Percentiles rank a stretch among this genome's conserved stretches.
phyloP scores from a whole-genome alignment of 1,140 invertebrate genomes.

The Listronotus bonariensis region DNA sequence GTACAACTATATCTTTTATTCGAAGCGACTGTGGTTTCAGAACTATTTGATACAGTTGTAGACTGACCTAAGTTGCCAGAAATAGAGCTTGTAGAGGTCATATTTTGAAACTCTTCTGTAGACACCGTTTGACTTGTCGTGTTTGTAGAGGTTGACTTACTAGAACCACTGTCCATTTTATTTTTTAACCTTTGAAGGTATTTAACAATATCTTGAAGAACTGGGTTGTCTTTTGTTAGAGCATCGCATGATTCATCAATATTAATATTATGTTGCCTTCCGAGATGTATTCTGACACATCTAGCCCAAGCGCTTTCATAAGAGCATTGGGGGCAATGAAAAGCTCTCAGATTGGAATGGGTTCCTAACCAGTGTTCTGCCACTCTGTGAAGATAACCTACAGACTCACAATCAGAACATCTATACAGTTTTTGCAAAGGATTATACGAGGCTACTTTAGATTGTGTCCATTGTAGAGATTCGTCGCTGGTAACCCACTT shows the following conservation, averaged over 20 bases:
- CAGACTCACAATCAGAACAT: conserved; percentile 77
- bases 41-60: conserved; percentile 37
- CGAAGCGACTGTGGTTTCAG: conserved; percentile 47
- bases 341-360: conserved; percentile 75
- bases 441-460: conserved; percentile 74
- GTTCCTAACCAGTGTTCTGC: conserved; percentile 85
- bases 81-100: conserved; percentile 20
- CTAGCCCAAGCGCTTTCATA: conserved; percentile 77
- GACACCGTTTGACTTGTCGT: conserved; percentile 20
- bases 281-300: conserved; percentile 74
- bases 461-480: conserved; percentile 69
- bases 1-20: conserved; percentile 81
- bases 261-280: conserved; percentile 68
- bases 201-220: conserved; percentile 73
- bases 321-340: conserved; percentile 73
- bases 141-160: conserved; percentile 43
- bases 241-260: conserved; percentile 64
- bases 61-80: conserved; percentile 38
- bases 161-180: conserved; percentile 59
- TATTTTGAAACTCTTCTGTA: conserved; percentile 34
- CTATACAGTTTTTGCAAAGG: conserved; percentile 73
- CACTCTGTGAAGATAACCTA: conserved; percentile 75
- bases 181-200: conserved; percentile 70
- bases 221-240: conserved; percentile 71
- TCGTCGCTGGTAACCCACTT: conserved; percentile 72